Percentiles rank a stretch among this genome's conserved stretches.
Evolutionary conservation across 2,888 invertebrate genomes (phyloP).

Genomic region (Agrotis ipsilon): DNA sequence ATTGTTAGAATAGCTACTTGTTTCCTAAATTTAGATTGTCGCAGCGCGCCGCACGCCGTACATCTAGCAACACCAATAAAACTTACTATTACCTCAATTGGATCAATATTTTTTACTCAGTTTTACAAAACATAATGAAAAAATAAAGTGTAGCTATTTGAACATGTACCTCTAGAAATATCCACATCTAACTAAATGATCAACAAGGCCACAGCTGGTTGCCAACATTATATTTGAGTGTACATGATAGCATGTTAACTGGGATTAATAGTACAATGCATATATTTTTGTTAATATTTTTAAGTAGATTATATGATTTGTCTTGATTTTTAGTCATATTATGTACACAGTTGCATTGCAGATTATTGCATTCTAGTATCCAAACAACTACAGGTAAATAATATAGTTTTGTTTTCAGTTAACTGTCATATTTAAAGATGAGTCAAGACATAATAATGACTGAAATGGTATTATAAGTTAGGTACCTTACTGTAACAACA

Average conservation of each 20-base stretch:
- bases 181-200: constrained; percentile 34
- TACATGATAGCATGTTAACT: constrained; percentile 13
- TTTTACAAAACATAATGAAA: constrained; percentile 14
- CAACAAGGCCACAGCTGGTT: constrained; percentile 50
- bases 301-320: not conserved
- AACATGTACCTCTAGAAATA: constrained; percentile 44
- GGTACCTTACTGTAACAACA: too few species aligned
- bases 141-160: constrained; percentile 11
- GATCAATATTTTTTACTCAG: constrained; percentile 2
- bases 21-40: too few species aligned
- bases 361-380: constrained; percentile 1
- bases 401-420: not conserved
- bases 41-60: constrained; percentile 3
- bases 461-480: not conserved
- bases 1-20: too few species aligned
- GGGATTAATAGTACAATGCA: constrained; percentile 2
- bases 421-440: constrained; percentile 5
- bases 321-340: not conserved
- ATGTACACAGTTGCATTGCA: too few species aligned
- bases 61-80: not conserved
- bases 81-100: constrained; percentile 7
- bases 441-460: not conserved
- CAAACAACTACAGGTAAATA: constrained; percentile 1
- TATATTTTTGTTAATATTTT: constrained; percentile 1
- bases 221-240: constrained; percentile 41